Base-by-base conservation (phyloP, 2,888 invertebrate genomes). In the Caenorhabditis sp. region DNA sequence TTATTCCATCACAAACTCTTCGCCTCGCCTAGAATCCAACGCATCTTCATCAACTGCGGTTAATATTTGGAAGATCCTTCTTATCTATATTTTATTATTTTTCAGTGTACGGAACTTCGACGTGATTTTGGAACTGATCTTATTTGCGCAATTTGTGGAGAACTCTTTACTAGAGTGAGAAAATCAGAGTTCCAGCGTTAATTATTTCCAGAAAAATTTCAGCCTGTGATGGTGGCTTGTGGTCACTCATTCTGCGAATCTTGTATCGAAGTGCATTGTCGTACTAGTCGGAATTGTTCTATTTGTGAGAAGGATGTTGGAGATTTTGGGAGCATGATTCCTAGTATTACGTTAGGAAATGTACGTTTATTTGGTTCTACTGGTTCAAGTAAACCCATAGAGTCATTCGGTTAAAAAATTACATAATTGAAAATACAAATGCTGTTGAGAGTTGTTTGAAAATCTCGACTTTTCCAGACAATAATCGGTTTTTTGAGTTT, bases 201-300 rank as follows among this genome's bases (percentile, higher is more conserved):
- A 4, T 17, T 50, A 8, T 50, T 50, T 50, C 20, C 50, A n/a
- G 17, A 21, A 50, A 50, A n/a, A 5, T 58, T 71, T 31, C 65
- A 64, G 62, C 72, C 72, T 1, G 72, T 72, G 10, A 67, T 68
- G 64, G 72, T 72, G 10, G 58, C 68, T 1, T 72, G 72, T 25
- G 72, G 72, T 27, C 72, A 72, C 21, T 72, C 72, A 23, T 72
- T 62, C 50, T 72, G 72, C 50, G 72, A 72, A 36, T 27, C 65
- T 17, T 72, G 72, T 52, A 72, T 72, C 53, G 72, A 72, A 36
- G 20, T 67, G 21, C 59, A 63, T 27, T 64, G 64, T 1, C 53
- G 72, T 8, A 59, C 64, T 12, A 68, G 61, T 7, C 49, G 68
- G 36, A 54, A 53, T 43, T 72, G 72, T 56, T 56, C 68, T 20